Base-by-base conservation (phyloP, 2,797 vertebrate species). In the Dipus sagitta region DNA sequence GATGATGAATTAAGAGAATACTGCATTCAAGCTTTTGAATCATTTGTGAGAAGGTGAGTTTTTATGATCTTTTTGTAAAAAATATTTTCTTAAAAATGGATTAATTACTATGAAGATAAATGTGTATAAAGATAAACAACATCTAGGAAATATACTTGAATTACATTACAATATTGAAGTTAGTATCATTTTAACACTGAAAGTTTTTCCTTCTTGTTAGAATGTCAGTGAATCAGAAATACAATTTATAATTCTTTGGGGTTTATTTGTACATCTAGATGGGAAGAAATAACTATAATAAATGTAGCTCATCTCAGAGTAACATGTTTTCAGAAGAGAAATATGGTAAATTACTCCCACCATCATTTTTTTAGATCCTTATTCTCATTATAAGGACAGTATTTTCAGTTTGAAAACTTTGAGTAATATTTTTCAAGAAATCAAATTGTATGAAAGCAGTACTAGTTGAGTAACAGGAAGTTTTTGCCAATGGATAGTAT, bases 21-120 rank as follows among this genome's bases (percentile, higher is more conserved):
- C 97, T 99, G 99, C 98, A 99, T 99, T 98, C 99, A 99, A 98
- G 99, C 99, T 86, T 99, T 99, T 86, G 99, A 99, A 98, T 99
- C 99, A 90, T 99, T 99, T 95, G 99, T 99, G 90, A 98, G 99
- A 98, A 99, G 99, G 99, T 99, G 97, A 95, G 82, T 86, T 94
- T 92, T 94, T 81, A 88, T 67, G 67, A 52, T 80, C 30, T 76
- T 24, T 86, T 2, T 76, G 86, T 95, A 62, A 80, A 85, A 30
- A 0, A 20, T n/a, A 42, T 79, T 72, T 54, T 34, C 47, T 94
- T 87, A 80, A 94, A 38, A 88, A 42, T 68, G 91, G 75, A 85
- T 58, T 80, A 68, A n/a, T 93, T 77, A 76, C 62, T 92, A 68
- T 86, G 6, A 54, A 14, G 54, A 80, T 88, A 74, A 17, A 42